Base-by-base conservation (phyloP, 2,797 vertebrate genomes). In the Myotis myotis region DNA sequence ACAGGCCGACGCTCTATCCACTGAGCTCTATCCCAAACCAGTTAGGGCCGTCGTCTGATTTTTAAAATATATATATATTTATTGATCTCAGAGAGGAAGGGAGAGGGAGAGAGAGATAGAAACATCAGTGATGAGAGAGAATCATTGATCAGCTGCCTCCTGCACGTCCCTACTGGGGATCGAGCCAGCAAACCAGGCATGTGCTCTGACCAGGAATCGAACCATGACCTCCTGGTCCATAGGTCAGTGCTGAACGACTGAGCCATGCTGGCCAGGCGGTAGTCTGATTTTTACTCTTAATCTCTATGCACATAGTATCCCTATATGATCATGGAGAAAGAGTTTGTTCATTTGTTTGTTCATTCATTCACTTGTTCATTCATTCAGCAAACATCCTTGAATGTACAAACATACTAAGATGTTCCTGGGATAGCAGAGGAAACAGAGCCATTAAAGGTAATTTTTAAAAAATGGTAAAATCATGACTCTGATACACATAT, bases 341-440 rank as follows among this genome's bases (percentile, higher is more conserved):
- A 44, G 9, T 22, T 13, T 75, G 38, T 62, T 90, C 28, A 23
- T 41, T 87, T 87, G 16, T 38, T 76, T 71, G 22, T 53, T 90
- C 9, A 68, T 57, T 95, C 11, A 82, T 87, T 76, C 19, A 28
- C 84, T 93, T 86, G 55, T 84, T 93, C 47, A 60, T 92, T 94
- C 44, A 79, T 74, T 95, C 51, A 93, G 19, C 36, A 91, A 72
- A 68, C 20, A 68, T 64, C 36, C 57, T n/a, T 87, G 72, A 93
- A 76, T 93, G 28, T 19, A 38, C 33, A 79, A 79, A 79, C 51
- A 79, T 79, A 22, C 86, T 81, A 89, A 86, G 30, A 76, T 84
- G 3, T 30, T 88, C 19, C 22, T 44, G 17, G 16, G 71, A 20
- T 91, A 66, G 25, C 57, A 90, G 55, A 87, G 36, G 33, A 93